Percentiles rank a stretch among this genome's conserved stretches.
Evolutionary conservation across 2,888 invertebrate species (phyloP).

Genomic region (Steinernema carpocapsae): DNA sequence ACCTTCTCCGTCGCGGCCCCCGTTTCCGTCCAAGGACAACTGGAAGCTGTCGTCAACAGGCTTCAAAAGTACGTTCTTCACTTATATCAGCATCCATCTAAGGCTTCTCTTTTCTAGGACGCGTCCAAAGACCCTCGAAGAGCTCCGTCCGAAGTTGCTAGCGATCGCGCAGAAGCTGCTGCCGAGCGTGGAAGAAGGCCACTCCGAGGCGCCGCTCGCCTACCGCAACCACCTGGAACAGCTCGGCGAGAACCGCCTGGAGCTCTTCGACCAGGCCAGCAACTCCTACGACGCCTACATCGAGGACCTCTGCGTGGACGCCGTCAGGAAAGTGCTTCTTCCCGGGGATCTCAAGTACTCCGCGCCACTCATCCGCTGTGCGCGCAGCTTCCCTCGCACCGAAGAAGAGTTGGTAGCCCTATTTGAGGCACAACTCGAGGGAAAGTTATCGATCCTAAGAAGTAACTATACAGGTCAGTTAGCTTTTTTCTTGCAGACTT

Average conservation of each 20-base stretch:
- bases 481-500: neutral
- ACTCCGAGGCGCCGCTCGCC: neutral
- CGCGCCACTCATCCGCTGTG: neutral
- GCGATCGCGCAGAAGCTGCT: slow-evolving; percentile 1
- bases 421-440: slow-evolving; percentile 15
- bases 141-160: neutral
- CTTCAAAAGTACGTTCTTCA: neutral
- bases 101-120: neutral
- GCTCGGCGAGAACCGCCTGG: neutral
- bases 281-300: neutral
- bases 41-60: neutral
- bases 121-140: neutral
- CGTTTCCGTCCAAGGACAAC: neutral
- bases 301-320: slow-evolving; percentile 13
- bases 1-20: neutral
- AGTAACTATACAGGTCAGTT: neutral
- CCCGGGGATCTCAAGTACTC: slow-evolving; percentile 14
- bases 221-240: neutral
- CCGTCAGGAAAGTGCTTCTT: neutral
- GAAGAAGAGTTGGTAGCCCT: slow-evolving; percentile 2
- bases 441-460: neutral
- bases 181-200: neutral
- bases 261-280: neutral
- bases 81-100: neutral
- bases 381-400: neutral